Conservation (phyloP, 1,140 invertebrate species). For the Chymomyza costata region DNA sequence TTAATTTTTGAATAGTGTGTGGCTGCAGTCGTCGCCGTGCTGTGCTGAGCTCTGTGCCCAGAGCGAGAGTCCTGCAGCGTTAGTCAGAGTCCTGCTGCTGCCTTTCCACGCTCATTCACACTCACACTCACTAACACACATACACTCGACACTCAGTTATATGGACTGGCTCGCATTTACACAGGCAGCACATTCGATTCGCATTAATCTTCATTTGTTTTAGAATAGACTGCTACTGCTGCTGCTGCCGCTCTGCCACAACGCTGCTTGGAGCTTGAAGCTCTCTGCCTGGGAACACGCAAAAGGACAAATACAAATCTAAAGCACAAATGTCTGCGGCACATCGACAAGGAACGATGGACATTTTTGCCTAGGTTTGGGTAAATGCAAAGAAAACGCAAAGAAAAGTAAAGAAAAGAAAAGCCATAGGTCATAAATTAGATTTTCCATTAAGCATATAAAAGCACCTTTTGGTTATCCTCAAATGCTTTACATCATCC, state of each 20-base stretch:
- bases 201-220: conserved; percentile 73
- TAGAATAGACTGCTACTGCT: conserved; percentile 61
- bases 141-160: neutral
- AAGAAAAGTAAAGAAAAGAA: conserved; percentile 46
- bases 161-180: conserved; percentile 43
- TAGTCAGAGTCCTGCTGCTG: conserved; percentile 36
- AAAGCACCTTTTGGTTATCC: conserved; percentile 73
- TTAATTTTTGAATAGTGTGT: conserved; percentile 69
- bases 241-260: conserved; percentile 13
- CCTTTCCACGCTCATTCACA: conserved; percentile 32
- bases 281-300: neutral
- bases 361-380: conserved; percentile 7
- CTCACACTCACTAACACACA: neutral
- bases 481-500: conserved; percentile 56
- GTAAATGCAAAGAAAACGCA: conserved; percentile 53
- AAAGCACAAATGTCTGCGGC: conserved; percentile 67
- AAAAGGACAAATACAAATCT: conserved; percentile 71
- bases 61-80: too few species aligned
- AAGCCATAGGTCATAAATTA: conserved; percentile 73
- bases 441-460: conserved; percentile 74
- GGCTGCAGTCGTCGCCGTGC: conserved; percentile 26
- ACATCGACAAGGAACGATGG: conserved; percentile 30
- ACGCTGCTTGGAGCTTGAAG: neutral
- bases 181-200: conserved; percentile 69
- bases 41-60: too few species aligned